Evolutionary conservation across 2,797 vertebrate species (phyloP).

Genomic region (Parotocinclus haroldoi): DNA sequence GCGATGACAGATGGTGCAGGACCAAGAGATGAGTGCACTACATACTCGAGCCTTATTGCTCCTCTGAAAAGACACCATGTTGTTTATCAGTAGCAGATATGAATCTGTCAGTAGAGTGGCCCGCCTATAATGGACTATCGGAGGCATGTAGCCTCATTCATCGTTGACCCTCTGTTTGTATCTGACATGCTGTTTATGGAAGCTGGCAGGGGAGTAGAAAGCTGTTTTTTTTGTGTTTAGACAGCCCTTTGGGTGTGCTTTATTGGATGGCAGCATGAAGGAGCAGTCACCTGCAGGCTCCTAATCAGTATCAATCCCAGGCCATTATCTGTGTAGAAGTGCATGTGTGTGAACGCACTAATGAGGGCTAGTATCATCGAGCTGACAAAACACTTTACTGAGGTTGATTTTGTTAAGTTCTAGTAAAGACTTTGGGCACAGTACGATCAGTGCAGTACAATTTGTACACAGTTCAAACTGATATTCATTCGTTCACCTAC

Average conservation of each 20-base stretch:
- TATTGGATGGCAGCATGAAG: slow-evolving; percentile 40
- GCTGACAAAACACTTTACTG: slow-evolving; percentile 5
- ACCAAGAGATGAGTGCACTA: slow-evolving; percentile 22
- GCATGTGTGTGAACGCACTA: slow-evolving; percentile 21
- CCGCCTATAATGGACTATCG: slow-evolving; percentile 14
- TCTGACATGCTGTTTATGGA: slow-evolving; percentile 34
- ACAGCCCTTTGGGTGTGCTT: slow-evolving; percentile 28
- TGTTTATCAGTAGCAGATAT: slow-evolving; percentile 34
- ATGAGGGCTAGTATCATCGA: slow-evolving; percentile 15
- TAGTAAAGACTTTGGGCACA: too few species aligned
- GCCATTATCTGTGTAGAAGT: slow-evolving; percentile 50
- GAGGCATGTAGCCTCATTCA: slow-evolving; percentile 65
- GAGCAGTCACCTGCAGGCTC: slow-evolving; percentile 29
- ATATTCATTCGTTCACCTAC: too few species aligned
- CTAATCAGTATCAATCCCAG: slow-evolving; percentile 49
- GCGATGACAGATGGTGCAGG: slow-evolving; percentile 22
- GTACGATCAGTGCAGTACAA: too few species aligned
- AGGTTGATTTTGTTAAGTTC: not conserved
- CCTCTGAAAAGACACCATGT: slow-evolving; percentile 24
- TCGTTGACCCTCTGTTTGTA: slow-evolving; percentile 61
- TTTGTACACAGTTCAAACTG: too few species aligned
- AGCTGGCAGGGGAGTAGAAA: slow-evolving; percentile 32
- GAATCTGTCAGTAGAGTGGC: slow-evolving; percentile 24
- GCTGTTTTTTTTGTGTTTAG: slow-evolving; percentile 24
- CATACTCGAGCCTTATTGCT: slow-evolving; percentile 21